Evolutionary conservation across 1,140 invertebrate genomes (phyloP), one percentile per base, ranked within the genome.

Genomic region (Dendrolimus kikuchii): DNA sequence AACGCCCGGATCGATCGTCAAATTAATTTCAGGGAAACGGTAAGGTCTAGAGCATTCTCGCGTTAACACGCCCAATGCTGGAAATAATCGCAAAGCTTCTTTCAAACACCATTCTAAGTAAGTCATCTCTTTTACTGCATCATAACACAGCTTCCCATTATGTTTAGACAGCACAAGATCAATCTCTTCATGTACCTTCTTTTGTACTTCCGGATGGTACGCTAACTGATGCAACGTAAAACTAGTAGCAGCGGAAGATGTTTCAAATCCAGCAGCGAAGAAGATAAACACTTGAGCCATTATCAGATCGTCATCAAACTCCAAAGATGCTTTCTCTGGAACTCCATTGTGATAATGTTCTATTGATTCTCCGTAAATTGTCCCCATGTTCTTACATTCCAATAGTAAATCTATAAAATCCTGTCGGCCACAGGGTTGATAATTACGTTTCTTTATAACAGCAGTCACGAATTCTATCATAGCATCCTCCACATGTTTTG

Each of bases 251-350:
- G 86, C 88, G 0, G 91, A 88, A 0, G 90, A 90, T 0, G 91
- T 92, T 49, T 93, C 92, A 68, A 92, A 86, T 48, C 74, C 77
- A 9, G 89, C 91, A 5, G 91, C 61, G 47, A 91, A 88, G 70
- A 92, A 91, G 1, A 90, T 59, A 42, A 91, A 81, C 5, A 86
- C 77, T 60, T 91, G 90, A 6, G 89, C 88, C 4, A 81, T 73
- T 10, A 90, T 64, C 5, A 81, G 43, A 0, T 54, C 54, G 4
- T 74, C 69, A 42, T 74, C 65, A 49, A 83, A 57, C 45, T 80
- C 72, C n/a, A 81, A 39, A 5, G 59, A 60, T 1, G 68, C 67
- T 0, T 10, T 41, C 7, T 70, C 70, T 5, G 71, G 67, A 6
- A 53, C 66, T 2, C 75, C 73, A 23, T 77, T 54, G 66, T 57